Evolutionary conservation across 2,113 vertebrate genomes (phyloP).

Genomic region (Xenopus laevis): DNA sequence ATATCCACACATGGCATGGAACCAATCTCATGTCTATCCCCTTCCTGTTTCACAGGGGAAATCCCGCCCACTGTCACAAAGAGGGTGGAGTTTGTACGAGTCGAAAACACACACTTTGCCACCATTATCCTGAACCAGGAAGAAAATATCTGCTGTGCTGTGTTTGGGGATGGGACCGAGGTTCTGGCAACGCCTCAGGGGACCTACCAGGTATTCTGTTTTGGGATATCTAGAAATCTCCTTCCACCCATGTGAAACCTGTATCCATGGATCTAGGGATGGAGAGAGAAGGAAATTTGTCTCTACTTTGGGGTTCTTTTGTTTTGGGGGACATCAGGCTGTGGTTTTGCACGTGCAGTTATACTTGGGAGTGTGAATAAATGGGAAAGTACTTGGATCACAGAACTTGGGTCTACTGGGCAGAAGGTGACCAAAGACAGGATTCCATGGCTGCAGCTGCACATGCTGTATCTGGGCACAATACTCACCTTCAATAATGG

Average conservation of each 20-base stretch:
- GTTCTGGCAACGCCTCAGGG: constrained; percentile 73
- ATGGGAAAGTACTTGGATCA: neutral
- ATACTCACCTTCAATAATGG: neutral
- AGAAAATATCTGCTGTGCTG: constrained; percentile 62
- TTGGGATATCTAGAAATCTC: constrained; percentile 16
- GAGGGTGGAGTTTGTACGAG: constrained; percentile 63
- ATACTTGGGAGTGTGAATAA: neutral
- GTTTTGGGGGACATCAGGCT: no score
- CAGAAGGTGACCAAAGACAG: no score
- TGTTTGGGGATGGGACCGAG: constrained; percentile 81
- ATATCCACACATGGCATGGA: no score
- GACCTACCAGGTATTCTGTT: constrained; percentile 72
- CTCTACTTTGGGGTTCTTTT: no score
- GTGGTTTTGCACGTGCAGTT: no score
- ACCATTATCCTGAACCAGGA: constrained; percentile 75
- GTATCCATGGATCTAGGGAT: no score
- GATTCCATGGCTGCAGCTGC: no score
- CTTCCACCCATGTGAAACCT: neutral
- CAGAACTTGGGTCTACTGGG: no score
- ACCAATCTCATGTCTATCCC: no score
- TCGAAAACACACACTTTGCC: constrained; percentile 79
- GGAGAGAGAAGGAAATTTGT: no score
- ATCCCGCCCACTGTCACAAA: constrained; percentile 15
- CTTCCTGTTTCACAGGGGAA: constrained; percentile 44
- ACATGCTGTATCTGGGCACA: no score